phyloP scores from a whole-genome alignment of 2,888 invertebrate genomes.

The Harpagoxenus sublaevis region DNA sequence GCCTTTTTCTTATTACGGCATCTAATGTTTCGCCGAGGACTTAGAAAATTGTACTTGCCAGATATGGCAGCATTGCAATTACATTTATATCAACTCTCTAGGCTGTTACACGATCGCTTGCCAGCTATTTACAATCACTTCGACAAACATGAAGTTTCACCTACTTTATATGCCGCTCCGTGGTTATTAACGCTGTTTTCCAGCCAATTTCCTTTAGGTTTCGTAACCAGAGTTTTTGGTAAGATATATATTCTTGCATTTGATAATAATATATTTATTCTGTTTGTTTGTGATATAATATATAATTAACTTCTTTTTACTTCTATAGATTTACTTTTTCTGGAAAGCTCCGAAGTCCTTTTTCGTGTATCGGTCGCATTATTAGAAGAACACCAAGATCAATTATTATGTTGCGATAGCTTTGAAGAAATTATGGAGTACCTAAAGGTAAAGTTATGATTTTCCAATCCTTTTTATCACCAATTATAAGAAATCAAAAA shows the following conservation, averaged over 20 bases:
- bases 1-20: conserved; percentile 96
- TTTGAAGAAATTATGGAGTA: conserved; percentile 98
- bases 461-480: not conserved
- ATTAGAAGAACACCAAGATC: conserved; percentile 94
- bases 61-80: conserved; percentile 97
- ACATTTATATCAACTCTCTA: conserved; percentile 96
- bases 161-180: conserved; percentile 98
- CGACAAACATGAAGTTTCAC: conserved; percentile 95
- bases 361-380: conserved; percentile 96
- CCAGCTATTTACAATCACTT: conserved; percentile 95
- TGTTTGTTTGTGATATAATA: not conserved
- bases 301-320: conserved; percentile 2
- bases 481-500: not conserved
- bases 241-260: conserved; percentile 76
- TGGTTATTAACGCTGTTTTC: conserved; percentile 99
- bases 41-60: conserved; percentile 96
- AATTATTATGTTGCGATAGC: conserved; percentile 93
- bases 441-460: conserved; percentile 90
- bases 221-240: conserved; percentile 98
- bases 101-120: conserved; percentile 95
- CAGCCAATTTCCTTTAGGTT: conserved; percentile 98
- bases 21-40: conserved; percentile 95
- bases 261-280: conserved; percentile 4
- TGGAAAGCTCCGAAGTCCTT: conserved; percentile 96
- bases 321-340: conserved; percentile 93